Evolutionary conservation across 1,140 invertebrate genomes (phyloP).

Genomic region (Pectinophora gossypiella): DNA sequence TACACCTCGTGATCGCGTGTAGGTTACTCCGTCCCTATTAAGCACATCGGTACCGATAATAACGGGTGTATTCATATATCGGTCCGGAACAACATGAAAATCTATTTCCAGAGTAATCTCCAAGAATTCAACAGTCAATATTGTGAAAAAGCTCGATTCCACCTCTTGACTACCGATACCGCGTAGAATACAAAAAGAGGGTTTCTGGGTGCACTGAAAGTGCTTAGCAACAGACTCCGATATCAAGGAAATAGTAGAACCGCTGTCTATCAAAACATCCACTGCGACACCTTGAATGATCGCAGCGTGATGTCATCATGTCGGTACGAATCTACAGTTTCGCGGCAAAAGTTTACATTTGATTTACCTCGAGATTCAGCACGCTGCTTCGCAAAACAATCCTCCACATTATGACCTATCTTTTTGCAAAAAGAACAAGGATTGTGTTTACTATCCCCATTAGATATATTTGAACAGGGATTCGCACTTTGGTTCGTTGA

Average conservation of each 20-base stretch:
- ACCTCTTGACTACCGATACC: constrained; percentile 6
- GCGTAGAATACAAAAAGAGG: neutral
- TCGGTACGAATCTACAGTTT: neutral
- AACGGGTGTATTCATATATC: constrained; percentile 1
- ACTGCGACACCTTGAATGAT: neutral
- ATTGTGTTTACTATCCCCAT: neutral
- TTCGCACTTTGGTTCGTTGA: too few relatives aligned
- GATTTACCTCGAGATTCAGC: too few relatives aligned
- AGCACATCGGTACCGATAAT: constrained; percentile 5
- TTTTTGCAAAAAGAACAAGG: constrained; percentile 6
- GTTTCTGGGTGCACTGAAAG: constrained; percentile 1
- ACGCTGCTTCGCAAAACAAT: constrained; percentile 5
- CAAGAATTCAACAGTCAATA: neutral
- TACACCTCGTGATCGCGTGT: neutral
- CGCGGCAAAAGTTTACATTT: too few relatives aligned
- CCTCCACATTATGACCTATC: neutral
- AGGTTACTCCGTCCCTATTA: too few relatives aligned
- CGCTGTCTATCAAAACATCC: constrained; percentile 7
- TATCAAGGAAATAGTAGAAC: constrained; percentile 5
- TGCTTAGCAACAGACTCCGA: neutral
- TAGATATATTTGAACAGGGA: neutral
- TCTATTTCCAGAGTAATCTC: too few relatives aligned
- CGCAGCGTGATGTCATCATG: neutral
- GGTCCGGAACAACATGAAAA: neutral
- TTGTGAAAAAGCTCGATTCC: neutral